Percentiles rank a stretch among this genome's conserved stretches.
These are phyloP conservation scores for Chitala chitala DNA, from an alignment of 2,113 vertebrate genomes.

Conservation along the genomic window DNA sequence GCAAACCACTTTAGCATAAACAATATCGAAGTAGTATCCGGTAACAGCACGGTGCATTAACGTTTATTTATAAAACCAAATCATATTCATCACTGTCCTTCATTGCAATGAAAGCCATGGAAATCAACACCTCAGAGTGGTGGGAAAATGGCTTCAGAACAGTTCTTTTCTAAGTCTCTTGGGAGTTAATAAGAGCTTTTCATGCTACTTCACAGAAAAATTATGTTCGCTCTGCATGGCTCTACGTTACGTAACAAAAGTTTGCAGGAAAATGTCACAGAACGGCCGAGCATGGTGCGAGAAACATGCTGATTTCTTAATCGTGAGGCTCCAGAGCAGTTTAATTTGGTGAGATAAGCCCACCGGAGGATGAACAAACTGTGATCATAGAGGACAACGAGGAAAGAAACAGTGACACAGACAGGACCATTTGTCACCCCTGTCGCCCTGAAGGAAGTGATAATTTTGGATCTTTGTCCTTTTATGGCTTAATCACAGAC, in stretches of 20 bases:
- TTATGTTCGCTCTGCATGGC: not conserved
- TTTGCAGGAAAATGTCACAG: not conserved
- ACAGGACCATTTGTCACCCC: not conserved
- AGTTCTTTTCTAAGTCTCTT: not conserved
- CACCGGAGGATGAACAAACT: no score
- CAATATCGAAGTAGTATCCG: not conserved
- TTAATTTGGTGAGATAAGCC: constrained; percentile 8
- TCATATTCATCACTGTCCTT: constrained; percentile 2
- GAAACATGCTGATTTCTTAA: not conserved
- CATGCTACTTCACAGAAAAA: not conserved
- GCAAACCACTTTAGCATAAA: not conserved
- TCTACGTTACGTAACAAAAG: not conserved
- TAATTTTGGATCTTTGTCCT: constrained; percentile 6
- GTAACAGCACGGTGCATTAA: not conserved
- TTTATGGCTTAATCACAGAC: constrained; percentile 13
- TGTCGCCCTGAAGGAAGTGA: not conserved
- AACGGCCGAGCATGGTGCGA: not conserved
- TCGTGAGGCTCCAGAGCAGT: not conserved
- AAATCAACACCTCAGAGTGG: not conserved
- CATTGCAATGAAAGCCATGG: not conserved
- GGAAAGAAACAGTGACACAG: not conserved
- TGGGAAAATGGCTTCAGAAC: not conserved
- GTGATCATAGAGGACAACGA: not conserved
- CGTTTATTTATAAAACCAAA: not conserved
- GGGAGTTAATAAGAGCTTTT: constrained; percentile 1